Base-by-base conservation (phyloP, 2,113 vertebrate genomes). In the Carollia perspicillata region DNA sequence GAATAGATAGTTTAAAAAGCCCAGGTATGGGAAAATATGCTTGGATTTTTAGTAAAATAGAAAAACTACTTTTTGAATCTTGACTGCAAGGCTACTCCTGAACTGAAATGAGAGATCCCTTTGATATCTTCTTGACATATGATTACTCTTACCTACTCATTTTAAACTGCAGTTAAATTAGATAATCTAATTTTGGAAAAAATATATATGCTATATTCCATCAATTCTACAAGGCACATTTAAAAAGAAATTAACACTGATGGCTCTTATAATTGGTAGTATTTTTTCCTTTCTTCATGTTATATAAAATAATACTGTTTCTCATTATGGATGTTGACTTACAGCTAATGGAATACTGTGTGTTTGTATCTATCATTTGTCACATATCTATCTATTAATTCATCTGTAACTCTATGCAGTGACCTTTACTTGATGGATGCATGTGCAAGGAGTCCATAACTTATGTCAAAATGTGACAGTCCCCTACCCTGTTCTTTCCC, bases 391-490 rank as follows among this genome's bases (percentile, higher is more conserved):
- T 83, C 94, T 84, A 91, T 72, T 68, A 92, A 94, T 81, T 94
- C 80, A 87, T 84, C 55, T 95, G 1, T 65, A 94, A 94, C 84
- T 88, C 93, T n/a, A 40, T 6, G 16, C 75, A 16, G 18, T 87
- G 75, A 85, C 90, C 90, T 97, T 93, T 96, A 84, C 47, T 72
- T 95, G 84, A 89, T 78, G 30, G 95, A 97, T 85, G 95, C 77
- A n/a, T 26, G 8, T 47, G 49, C 68, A 94, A 72, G 33, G 58
- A 44, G 17, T 69, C 18, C 47, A 74, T 95, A 95, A 95, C 66
- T 94, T 91, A 95, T 2, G 30, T 63, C 47, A 66, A 30, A 69
- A 53, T 5, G 5, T n/a, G 74, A 87, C 68, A 80, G 58, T 68
- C 1, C 20, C 35, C 35, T 68, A 49, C 68, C 23, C 49, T 11